A percentile compares a stretch with the other conserved stretches of the same genome.
Evolutionary conservation across 2,113 vertebrate species (phyloP).

Genomic region (Pelusios castaneus): DNA sequence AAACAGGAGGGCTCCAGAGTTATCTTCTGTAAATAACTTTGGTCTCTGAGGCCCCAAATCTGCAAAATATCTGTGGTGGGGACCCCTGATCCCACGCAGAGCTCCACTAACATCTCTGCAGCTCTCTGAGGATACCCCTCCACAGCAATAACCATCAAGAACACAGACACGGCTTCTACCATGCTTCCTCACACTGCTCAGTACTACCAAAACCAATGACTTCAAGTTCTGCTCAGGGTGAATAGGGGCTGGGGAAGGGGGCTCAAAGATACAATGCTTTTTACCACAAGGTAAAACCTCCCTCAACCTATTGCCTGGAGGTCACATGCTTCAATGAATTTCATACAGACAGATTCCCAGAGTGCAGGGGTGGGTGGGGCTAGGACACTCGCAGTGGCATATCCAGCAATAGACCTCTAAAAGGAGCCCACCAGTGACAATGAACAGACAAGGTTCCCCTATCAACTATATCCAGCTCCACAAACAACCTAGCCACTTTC

Average conservation of each 20-base stretch:
- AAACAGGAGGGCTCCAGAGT: background rate
- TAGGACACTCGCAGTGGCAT: background rate
- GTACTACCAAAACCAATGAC: background rate
- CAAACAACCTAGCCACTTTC: background rate
- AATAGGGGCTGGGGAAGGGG: background rate
- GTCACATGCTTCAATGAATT: background rate
- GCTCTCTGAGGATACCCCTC: background rate
- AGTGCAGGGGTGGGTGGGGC: background rate
- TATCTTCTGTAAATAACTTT: background rate
- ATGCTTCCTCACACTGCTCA: background rate
- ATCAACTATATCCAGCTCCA: background rate
- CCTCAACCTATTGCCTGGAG: background rate
- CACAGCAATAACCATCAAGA: background rate
- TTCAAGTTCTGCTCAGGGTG: rapidly evolving
- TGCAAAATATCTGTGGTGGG: background rate
- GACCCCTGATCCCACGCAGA: background rate
- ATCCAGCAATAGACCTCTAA: background rate
- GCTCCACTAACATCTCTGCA: background rate
- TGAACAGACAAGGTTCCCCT: background rate
- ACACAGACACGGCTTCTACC: background rate
- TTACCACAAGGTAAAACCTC: background rate
- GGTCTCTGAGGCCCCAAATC: background rate
- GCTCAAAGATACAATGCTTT: rapidly evolving
- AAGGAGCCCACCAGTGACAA: background rate
- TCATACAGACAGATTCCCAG: background rate